Base-by-base conservation (phyloP, 2,888 invertebrate species). In the Ceriagrion tenellum region DNA sequence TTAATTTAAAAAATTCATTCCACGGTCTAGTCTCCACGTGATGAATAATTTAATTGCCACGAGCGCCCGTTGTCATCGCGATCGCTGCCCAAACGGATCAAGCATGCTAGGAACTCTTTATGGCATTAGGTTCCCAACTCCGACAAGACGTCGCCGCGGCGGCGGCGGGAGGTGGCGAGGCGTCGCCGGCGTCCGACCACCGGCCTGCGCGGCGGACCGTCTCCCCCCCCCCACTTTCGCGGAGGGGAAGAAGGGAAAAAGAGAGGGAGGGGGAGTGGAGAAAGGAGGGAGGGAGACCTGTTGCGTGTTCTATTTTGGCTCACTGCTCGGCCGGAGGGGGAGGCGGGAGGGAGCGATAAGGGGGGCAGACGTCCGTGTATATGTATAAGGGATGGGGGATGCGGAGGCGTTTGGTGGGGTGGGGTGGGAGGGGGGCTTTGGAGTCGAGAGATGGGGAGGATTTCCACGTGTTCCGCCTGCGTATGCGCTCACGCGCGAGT, bases 281-380 rank as follows among this genome's bases (percentile, higher is more conserved):
- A 13, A n/a, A 13, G n/a, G 69, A 35, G 35, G 35, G 81, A 35
- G 81, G 81, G 81, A 81, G 81, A 81, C 81, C 81, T 81, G 81
- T 81, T 81, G 81, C 81, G 81, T 81, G 81, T 81, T 81, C 81
- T 81, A 81, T 81, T 81, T 81, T 81, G 81, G 81, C 81, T 16
- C 26, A 23, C 81, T 20, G 59, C 35, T 35, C 30, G 30, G 81
- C 30, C n/a, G 81, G 81, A 10, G 18, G 81, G 69, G 69, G 26
- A n/a, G 6, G 69, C 8, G 81, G 16, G 81, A 35, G 74, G 74
- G 81, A 35, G 26, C 16, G 35, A 35, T 2, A 3, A 35, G 35
- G n/a, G 81, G 16, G 10, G 81, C 3, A 35, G 30, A 81, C 18
- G 81, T 13, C 81, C 30, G 81, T 30, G 69, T n/a, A 47, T 47